These are phyloP conservation scores for Drosophila quinaria DNA, from an alignment of 2,888 invertebrate species.

Conservation along the genomic window DNA sequence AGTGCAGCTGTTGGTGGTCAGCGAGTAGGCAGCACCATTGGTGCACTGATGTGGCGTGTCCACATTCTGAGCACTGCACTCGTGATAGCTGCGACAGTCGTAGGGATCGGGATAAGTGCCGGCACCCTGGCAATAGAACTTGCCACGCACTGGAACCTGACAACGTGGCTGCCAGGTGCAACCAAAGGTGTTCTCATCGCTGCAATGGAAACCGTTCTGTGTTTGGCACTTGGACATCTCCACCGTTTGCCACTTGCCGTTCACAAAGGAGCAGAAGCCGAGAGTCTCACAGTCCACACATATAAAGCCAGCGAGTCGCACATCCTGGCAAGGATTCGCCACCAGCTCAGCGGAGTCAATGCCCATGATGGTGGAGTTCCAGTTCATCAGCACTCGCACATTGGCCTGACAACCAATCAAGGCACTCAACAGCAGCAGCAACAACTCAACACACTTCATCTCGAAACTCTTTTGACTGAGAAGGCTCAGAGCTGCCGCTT, in stretches of 20 bases:
- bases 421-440: conserved; percentile 22
- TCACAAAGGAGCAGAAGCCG: conserved; percentile 67
- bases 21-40: conserved; percentile 73
- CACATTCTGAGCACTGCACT: conserved; percentile 67
- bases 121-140: conserved; percentile 73
- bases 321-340: conserved; percentile 71
- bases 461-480: conserved; percentile 38
- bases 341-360: conserved; percentile 47
- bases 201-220: conserved; percentile 70
- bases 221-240: conserved; percentile 61
- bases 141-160: conserved; percentile 66
- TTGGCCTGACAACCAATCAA: conserved; percentile 11
- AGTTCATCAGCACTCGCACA: background rate
- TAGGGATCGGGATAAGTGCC: conserved; percentile 83
- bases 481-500: conserved; percentile 10
- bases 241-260: conserved; percentile 64
- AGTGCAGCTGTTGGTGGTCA: conserved; percentile 64
- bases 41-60: conserved; percentile 66
- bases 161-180: conserved; percentile 70
- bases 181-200: conserved; percentile 63
- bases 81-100: conserved; percentile 82
- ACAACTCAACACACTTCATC: conserved; percentile 46
- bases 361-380: conserved; percentile 15
- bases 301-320: conserved; percentile 69
- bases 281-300: conserved; percentile 73